Conservation (phyloP, 2,888 invertebrate species). For the Steinernema scapterisci region DNA sequence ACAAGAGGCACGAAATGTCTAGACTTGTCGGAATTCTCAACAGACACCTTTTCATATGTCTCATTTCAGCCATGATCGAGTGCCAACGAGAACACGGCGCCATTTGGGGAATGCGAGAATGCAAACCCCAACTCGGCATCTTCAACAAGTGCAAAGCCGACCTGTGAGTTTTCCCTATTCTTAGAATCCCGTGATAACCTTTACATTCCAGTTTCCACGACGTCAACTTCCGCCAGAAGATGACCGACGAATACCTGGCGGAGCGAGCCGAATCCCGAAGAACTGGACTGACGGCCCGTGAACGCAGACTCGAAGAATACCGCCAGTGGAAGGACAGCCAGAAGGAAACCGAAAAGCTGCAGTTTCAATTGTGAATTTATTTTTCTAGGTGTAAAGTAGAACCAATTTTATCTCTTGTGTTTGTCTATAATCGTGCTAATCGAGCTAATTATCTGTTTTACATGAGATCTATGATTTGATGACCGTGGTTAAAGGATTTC, state of each 20-base stretch:
- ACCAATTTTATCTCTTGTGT: not conserved
- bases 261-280: conserved; percentile 43
- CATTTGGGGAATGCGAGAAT: conserved; percentile 53
- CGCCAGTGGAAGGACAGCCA: conserved; percentile 59
- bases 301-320: conserved; percentile 58
- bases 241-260: conserved; percentile 61
- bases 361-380: not conserved
- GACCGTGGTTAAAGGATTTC: not conserved
- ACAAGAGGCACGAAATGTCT: too few species aligned
- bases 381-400: not conserved
- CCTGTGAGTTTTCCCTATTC: conserved; percentile 47
- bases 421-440: not conserved
- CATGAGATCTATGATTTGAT: not conserved
- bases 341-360: conserved; percentile 19
- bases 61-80: conserved; percentile 50
- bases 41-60: too few species aligned
- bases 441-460: not conserved
- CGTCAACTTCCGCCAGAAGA: conserved; percentile 54
- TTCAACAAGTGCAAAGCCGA: conserved; percentile 63
- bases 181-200: not conserved
- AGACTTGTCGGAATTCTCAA: not conserved
- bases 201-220: conserved; percentile 58
- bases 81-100: conserved; percentile 61
- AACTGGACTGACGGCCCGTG: conserved; percentile 49
- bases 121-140: conserved; percentile 54